phyloP scores from a whole-genome alignment of 1,140 invertebrate genomes.

The Elymnias hypermnestra region DNA sequence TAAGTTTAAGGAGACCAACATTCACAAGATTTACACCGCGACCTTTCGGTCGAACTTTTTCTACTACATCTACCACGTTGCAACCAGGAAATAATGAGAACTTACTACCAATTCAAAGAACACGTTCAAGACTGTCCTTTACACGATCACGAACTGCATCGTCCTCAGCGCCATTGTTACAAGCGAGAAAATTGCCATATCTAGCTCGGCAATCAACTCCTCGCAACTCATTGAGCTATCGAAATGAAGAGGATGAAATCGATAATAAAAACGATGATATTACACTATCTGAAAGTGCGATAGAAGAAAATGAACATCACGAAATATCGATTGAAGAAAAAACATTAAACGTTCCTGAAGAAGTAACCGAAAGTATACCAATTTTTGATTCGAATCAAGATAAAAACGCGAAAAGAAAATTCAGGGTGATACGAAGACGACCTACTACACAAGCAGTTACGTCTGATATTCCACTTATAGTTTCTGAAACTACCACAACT shows the following conservation, averaged over 20 bases:
- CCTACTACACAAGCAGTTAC: slow-evolving; percentile 36
- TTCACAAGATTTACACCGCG: slow-evolving; percentile 64
- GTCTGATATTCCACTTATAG: slow-evolving; percentile 12
- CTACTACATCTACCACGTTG: too few species aligned
- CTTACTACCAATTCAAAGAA: slow-evolving; percentile 29
- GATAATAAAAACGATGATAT: slow-evolving; percentile 76
- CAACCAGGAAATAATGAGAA: slow-evolving; percentile 18
- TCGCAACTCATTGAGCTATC: slow-evolving; percentile 21
- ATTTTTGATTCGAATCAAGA: slow-evolving; percentile 35
- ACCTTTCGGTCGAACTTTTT: slow-evolving; percentile 49
- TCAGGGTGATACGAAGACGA: slow-evolving; percentile 55
- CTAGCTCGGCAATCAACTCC: slow-evolving; percentile 35
- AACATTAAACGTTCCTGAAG: slow-evolving; percentile 33
- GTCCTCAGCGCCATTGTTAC: slow-evolving; percentile 22
- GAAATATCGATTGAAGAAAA: slow-evolving; percentile 21
- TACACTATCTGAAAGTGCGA: slow-evolving; percentile 67
- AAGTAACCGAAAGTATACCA: slow-evolving; percentile 31
- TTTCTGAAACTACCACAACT: slow-evolving; percentile 28
- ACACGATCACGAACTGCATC: slow-evolving; percentile 31
- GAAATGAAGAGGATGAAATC: slow-evolving; percentile 50
- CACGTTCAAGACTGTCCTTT: slow-evolving; percentile 40
- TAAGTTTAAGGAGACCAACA: slow-evolving; percentile 42
- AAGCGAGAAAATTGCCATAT: slow-evolving; percentile 52
- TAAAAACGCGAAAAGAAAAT: slow-evolving; percentile 50
- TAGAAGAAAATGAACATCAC: slow-evolving; percentile 74